Base-by-base conservation (phyloP, 1,140 invertebrate genomes). In the Danaus melanippus region DNA sequence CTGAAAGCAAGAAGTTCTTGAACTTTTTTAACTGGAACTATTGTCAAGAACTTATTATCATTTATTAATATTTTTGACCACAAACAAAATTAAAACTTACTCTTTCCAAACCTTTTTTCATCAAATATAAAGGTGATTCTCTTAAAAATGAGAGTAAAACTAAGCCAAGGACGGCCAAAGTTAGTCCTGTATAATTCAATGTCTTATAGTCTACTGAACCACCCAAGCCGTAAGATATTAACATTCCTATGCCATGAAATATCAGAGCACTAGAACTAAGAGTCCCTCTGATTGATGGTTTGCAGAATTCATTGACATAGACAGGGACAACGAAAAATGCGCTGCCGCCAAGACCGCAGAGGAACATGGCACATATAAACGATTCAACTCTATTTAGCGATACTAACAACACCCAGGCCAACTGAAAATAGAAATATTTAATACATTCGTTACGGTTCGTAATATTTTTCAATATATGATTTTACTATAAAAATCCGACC, bases 241-340 rank as follows among this genome's bases (percentile, higher is more conserved):
- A 61, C 66, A 73, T 71, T 0, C 79, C 79, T 0, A 79, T 10
- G 0, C 69, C 69, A 40, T 71, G 74, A 46, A 68, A 74, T 17
- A 77, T 56, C 55, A 82, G 70, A 7, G 67, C 56, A 8, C 55
- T 46, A 1, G 76, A 71, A 0, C 67, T 63, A 74, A 79, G 76
- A 0, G 67, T 62, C 0, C 79, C 79, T 43, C 79, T 45, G 3
- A 82, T 71, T 1, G 70, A 73, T 5, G 74, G 69, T 40, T 82
- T 58, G 50, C 75, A 82, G 12, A 78, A 66, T 57, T 82, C 79
- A 8, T 70, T 62, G n/a, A 82, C 64, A 53, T 66, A 82, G 7
- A 76, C 61, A 0, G 74, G 67, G 0, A 67, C 62, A 3, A 75
- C 53, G 4, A 82, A 44, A 10, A 74, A 56, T 11, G 60, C 60